Evolutionary conservation across 2,888 invertebrate species (phyloP).

Genomic region (Eustalomyia histrio): DNA sequence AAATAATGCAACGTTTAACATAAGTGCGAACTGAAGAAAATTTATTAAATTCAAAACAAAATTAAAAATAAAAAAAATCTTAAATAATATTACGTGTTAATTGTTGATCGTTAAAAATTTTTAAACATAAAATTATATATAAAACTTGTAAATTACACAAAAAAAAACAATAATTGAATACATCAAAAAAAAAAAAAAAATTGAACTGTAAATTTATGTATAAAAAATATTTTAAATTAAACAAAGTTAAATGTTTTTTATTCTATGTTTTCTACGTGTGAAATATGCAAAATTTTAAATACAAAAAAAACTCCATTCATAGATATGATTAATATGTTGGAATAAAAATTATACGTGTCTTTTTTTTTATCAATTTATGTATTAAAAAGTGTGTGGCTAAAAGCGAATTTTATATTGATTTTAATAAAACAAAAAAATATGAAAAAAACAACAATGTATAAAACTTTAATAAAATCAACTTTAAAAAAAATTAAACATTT

Average conservation of each 20-base stretch:
- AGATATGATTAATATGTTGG: slow-evolving; percentile 43
- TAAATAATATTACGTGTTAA: slow-evolving; percentile 57
- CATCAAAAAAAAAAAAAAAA: too few relatives aligned
- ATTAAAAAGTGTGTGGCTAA: slow-evolving; percentile 18
- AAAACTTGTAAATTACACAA: slow-evolving; percentile 20
- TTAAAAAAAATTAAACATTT: background rate
- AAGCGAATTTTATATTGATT: background rate
- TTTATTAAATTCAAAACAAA: slow-evolving; percentile 43
- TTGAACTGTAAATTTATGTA: slow-evolving; percentile 47
- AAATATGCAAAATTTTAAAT: slow-evolving; percentile 44
- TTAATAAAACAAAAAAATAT: background rate
- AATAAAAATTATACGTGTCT: slow-evolving; percentile 1
- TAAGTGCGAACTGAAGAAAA: slow-evolving; percentile 58
- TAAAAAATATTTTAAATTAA: slow-evolving; percentile 11
- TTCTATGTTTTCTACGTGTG: slow-evolving; percentile 34
- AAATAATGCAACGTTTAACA: slow-evolving; percentile 64
- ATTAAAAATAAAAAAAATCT: background rate
- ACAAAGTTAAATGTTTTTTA: slow-evolving; percentile 51
- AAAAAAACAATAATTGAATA: slow-evolving; percentile 34
- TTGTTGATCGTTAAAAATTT: slow-evolving; percentile 59
- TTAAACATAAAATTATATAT: slow-evolving; percentile 23
- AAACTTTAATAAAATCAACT: background rate
- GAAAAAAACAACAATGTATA: background rate
- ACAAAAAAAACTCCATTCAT: slow-evolving; percentile 3
- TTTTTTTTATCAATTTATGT: slow-evolving; percentile 36